phyloP scores from a whole-genome alignment of 2,113 vertebrate genomes.

The Chroicocephalus ridibundus region DNA sequence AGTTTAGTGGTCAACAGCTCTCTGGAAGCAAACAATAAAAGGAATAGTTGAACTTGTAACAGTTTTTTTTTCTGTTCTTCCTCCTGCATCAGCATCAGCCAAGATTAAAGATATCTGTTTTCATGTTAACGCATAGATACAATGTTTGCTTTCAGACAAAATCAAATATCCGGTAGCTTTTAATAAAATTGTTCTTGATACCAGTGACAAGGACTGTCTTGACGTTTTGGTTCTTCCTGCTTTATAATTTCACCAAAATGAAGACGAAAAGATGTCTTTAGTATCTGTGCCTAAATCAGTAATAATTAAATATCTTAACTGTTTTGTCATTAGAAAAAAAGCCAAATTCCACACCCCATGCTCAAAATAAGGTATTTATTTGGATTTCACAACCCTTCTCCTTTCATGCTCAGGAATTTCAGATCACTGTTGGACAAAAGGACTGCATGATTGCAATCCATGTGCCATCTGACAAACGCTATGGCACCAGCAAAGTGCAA shows the following conservation, averaged over 20 bases:
- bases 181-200: neutral
- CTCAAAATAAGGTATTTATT: neutral
- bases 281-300: neutral
- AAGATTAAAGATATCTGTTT: neutral
- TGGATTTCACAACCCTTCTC: neutral
- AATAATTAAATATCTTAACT: neutral
- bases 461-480: neutral
- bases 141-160: neutral
- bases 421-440: neutral
- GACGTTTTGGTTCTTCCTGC: neutral
- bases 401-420: neutral
- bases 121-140: neutral
- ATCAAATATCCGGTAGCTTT: neutral
- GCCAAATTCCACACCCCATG: neutral
- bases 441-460: neutral
- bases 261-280: neutral
- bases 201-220: neutral
- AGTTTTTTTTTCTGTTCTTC: neutral
- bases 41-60: neutral
- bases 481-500: neutral
- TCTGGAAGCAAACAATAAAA: neutral
- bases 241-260: neutral
- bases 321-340: neutral
- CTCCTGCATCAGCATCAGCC: neutral
- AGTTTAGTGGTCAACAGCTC: neutral